Evolutionary conservation across 2,113 vertebrate species (phyloP).

Genomic region (Trematomus loennbergii): DNA sequence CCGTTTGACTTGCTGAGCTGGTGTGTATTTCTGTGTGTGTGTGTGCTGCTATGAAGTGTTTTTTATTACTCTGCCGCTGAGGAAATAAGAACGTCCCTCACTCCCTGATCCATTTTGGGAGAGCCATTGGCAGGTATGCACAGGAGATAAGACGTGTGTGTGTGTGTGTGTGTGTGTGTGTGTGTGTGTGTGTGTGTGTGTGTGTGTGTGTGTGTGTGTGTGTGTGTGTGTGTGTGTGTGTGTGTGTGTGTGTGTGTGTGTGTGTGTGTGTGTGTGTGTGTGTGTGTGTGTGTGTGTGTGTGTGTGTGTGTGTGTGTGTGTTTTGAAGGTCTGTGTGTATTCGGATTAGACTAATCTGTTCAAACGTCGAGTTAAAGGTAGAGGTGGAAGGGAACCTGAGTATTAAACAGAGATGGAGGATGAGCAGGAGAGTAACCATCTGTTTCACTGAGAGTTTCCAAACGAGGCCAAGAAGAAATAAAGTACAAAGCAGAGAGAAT

Average conservation of each 20-base stretch:
- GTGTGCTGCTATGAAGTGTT: conserved; percentile 32
- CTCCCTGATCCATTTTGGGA: conserved; percentile 66
- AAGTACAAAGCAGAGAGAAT: neutral
- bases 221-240: conserved; percentile 1
- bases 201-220: neutral
- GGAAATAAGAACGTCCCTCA: conserved; percentile 65
- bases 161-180: neutral
- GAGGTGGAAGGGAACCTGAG: conserved; percentile 46
- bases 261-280: neutral
- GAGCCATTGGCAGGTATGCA: conserved; percentile 63
- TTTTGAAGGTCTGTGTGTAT: neutral
- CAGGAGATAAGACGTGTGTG: conserved; percentile 58
- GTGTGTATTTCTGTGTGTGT: conserved; percentile 35
- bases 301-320: neutral
- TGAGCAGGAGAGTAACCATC: neutral
- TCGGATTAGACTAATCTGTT: conserved; percentile 58
- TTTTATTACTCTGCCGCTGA: conserved; percentile 51
- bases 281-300: neutral
- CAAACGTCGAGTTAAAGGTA: conserved; percentile 38
- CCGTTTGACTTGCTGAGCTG: conserved; percentile 53
- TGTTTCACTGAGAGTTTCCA: conserved; percentile 8
- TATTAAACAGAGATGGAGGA: conserved; percentile 33
- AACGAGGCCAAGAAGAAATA: neutral
- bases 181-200: neutral
- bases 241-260: conserved; percentile 1